phyloP scores from a whole-genome alignment of 2,113 vertebrate species.

The Rhabdomys dilectus region DNA sequence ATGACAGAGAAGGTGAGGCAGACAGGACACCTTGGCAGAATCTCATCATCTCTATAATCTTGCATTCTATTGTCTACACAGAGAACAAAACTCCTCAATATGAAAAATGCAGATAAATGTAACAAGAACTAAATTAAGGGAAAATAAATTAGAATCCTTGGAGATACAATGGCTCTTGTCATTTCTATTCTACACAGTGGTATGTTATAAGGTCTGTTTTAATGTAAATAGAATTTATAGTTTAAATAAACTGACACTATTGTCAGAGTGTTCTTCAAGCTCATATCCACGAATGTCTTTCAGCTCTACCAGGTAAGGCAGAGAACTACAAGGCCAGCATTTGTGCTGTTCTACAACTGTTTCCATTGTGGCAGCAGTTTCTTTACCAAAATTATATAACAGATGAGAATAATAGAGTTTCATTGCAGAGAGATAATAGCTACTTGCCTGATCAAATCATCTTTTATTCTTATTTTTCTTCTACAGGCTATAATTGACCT shows the following conservation, averaged over 20 bases:
- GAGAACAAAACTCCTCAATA: slow-evolving; percentile 35
- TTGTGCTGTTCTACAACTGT: slow-evolving; percentile 6
- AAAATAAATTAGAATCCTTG: slow-evolving; percentile 35
- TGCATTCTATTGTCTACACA: background rate
- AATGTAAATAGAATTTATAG: slow-evolving; percentile 29
- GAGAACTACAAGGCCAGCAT: background rate
- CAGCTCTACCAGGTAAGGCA: background rate
- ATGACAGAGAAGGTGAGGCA: background rate
- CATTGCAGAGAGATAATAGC: slow-evolving; percentile 72
- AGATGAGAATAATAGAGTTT: slow-evolving; percentile 72
- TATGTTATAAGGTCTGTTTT: slow-evolving; percentile 40
- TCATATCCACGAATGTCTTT: slow-evolving; percentile 17
- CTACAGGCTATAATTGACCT: slow-evolving; percentile 76
- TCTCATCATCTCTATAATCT: background rate
- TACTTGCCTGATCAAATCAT: slow-evolving; percentile 78
- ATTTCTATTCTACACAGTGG: background rate
- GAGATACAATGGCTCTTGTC: background rate
- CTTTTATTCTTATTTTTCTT: slow-evolving; percentile 81
- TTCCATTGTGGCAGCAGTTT: slow-evolving; percentile 77
- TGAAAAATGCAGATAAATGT: background rate
- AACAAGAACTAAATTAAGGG: slow-evolving; percentile 13
- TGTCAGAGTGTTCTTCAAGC: slow-evolving; percentile 23
- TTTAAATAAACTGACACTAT: slow-evolving; percentile 37
- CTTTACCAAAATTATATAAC: slow-evolving; percentile 79
- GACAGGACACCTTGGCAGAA: background rate